These are phyloP conservation scores for Microtus ochrogaster DNA, from an alignment of 2,113 vertebrate species.

Conservation along the genomic window DNA sequence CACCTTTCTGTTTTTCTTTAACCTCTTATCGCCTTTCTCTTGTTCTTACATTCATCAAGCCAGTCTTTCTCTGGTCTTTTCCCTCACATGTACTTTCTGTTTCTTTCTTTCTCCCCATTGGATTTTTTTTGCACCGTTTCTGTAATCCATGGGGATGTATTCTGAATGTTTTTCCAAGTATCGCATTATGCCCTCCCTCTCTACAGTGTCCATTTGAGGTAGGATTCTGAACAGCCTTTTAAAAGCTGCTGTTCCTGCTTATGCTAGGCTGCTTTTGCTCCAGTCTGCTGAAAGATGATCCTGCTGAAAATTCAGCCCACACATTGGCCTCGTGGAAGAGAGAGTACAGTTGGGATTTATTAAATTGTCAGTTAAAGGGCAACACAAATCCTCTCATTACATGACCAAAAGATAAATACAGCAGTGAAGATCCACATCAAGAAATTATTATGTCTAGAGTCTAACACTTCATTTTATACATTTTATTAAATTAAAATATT, in stretches of 20 bases:
- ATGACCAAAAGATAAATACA: constrained; percentile 62
- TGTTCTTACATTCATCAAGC: neutral
- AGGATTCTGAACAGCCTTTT: neutral
- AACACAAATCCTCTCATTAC: constrained; percentile 49
- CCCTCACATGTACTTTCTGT: neutral
- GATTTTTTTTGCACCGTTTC: neutral
- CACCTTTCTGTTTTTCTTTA: neutral
- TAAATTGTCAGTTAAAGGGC: constrained; percentile 73
- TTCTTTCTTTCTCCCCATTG: neutral
- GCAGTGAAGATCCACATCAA: constrained; percentile 62
- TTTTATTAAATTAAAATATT: constrained; percentile 55
- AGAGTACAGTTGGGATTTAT: constrained; percentile 73
- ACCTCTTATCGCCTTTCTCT: neutral
- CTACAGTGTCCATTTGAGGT: neutral
- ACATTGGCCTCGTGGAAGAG: neutral
- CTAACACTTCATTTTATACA: neutral
- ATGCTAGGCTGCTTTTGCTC: neutral
- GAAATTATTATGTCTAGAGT: constrained; percentile 34
- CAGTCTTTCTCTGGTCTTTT: neutral
- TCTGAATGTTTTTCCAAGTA: neutral
- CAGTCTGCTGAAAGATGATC: constrained; percentile 21
- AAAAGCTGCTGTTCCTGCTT: accelerated
- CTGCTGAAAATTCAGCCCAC: constrained; percentile 68
- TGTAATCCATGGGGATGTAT: neutral
- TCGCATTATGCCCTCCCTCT: neutral